Evolutionary conservation across 2,888 invertebrate species (phyloP), one percentile per base, ranked within the genome.

Genomic region (Polylopha cassiicola): DNA sequence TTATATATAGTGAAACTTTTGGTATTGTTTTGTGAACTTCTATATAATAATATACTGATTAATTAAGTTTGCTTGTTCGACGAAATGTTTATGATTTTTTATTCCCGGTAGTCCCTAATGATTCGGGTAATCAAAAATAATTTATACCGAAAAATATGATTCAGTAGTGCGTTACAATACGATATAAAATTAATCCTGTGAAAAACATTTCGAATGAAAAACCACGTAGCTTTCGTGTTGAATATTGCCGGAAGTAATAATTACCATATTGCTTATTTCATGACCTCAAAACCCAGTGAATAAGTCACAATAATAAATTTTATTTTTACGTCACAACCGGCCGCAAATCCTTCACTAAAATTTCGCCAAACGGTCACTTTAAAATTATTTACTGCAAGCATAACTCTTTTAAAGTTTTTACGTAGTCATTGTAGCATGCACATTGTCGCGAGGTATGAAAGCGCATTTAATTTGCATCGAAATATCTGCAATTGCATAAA

Each of bases 381-480:
- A 67, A 65, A 51, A 65, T 69, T 67, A 76, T 78, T 74, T 75
- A 75, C 61, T 48, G 55, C 48, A 34, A 39, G 37, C 62, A 67
- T 73, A 66, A 71, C 61, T 73, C 65, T 65, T 63, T 65, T 55
- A 52, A 50, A 30, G 50, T 44, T 55, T 64, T 67, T 66, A 70
- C 62, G 60, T 60, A 50, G 60, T 61, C 69, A 72, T 73, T 76
- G 69, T 74, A 65, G 61, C 58, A 61, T 55, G 58, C 53, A 45
- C 51, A 53, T 34, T 11, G 17, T n/a, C 36, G 20, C 30, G 6
- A 62, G 60, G 62, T 65, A 68, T 64, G 55, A 53, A 63, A 61
- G 53, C 52, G 55, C 55, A 59, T 56, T 53, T 46, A 45, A 58
- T 60, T 50, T 50, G 50, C 53, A 62, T 57, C 56, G 50, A 58